Percentiles rank a stretch among this genome's conserved stretches.
Evolutionary conservation across 2,113 vertebrate genomes (phyloP).

Genomic region (Pomatostomus ruficeps): DNA sequence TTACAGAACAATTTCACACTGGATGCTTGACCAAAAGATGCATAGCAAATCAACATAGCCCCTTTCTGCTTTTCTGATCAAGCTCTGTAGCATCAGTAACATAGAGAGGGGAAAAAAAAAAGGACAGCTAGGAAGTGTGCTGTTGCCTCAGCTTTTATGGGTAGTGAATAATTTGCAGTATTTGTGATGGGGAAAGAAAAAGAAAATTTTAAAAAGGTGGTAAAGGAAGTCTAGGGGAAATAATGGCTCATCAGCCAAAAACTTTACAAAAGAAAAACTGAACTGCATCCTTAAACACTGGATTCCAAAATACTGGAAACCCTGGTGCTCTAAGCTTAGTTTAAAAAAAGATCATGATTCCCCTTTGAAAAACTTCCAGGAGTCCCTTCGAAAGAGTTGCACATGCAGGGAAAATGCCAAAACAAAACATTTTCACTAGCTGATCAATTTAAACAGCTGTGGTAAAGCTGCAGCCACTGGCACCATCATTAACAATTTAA

Average conservation of each 20-base stretch:
- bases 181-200: neutral
- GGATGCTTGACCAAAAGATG: slow-evolving; percentile 29
- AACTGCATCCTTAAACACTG: neutral
- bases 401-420: slow-evolving; percentile 45
- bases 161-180: neutral
- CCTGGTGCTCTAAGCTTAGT: neutral
- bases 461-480: slow-evolving; percentile 66
- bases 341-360: slow-evolving; percentile 39
- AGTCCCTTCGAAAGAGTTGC: slow-evolving; percentile 38
- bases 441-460: slow-evolving; percentile 70
- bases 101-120: neutral
- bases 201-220: neutral
- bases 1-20: slow-evolving; percentile 51
- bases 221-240: neutral
- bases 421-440: slow-evolving; percentile 53
- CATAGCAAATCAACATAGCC: slow-evolving; percentile 8
- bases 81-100: neutral
- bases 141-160: neutral
- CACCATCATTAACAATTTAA: slow-evolving; percentile 73
- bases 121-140: neutral
- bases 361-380: slow-evolving; percentile 46
- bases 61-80: slow-evolving; percentile 25
- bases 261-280: slow-evolving; percentile 3
- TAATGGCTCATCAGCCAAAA: neutral
- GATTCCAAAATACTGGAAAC: slow-evolving; percentile 3